Percentiles rank a stretch among this genome's conserved stretches.
phyloP scores from a whole-genome alignment of 2,113 vertebrate species.

The Phalacrocorax aristotelis region DNA sequence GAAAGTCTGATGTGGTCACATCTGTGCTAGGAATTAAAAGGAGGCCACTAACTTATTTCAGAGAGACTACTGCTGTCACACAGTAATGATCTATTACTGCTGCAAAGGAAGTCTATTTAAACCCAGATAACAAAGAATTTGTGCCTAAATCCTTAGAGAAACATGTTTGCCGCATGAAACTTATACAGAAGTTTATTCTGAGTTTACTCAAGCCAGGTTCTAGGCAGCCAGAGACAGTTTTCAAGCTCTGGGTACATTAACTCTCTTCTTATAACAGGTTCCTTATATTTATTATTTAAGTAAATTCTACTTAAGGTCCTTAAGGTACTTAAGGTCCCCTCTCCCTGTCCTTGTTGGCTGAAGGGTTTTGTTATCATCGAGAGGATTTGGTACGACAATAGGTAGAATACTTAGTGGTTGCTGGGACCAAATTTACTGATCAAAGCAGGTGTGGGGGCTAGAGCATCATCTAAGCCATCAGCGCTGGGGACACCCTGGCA shows the following conservation, averaged over 20 bases:
- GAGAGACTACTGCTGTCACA: slow-evolving; percentile 1
- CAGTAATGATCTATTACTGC: background rate
- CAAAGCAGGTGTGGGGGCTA: background rate
- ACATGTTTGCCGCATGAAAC: background rate
- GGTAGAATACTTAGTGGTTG: background rate
- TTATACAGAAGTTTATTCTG: background rate
- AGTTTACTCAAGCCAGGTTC: background rate
- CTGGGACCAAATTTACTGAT: no score
- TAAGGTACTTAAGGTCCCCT: background rate
- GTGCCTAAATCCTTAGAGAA: background rate
- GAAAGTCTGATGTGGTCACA: slow-evolving; percentile 25
- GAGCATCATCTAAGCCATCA: background rate
- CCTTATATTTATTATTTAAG: background rate
- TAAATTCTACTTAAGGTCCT: background rate
- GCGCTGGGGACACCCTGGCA: background rate
- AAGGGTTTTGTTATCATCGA: background rate
- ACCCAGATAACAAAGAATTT: background rate
- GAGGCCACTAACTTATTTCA: slow-evolving; percentile 2
- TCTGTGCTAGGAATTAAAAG: slow-evolving; percentile 16
- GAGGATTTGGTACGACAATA: background rate
- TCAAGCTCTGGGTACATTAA: background rate
- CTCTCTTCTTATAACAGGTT: background rate
- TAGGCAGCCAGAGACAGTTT: background rate
- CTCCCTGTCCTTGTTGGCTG: background rate
- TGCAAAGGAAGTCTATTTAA: slow-evolving; percentile 24